Base-by-base conservation (phyloP, 2,888 invertebrate genomes). In the Folsomia candida region DNA sequence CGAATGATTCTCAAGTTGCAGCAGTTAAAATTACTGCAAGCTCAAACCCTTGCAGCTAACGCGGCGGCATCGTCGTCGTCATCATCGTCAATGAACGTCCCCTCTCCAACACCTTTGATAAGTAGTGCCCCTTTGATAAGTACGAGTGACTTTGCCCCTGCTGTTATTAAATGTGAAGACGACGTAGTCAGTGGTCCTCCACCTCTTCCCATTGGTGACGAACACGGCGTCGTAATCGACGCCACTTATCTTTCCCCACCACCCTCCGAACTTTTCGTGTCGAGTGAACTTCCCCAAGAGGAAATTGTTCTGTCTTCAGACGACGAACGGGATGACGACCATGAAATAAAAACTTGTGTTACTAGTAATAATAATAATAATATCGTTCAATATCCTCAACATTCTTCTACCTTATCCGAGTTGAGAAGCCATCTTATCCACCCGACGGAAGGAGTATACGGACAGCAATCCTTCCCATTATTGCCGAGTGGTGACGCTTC, bases 1-100 rank as follows among this genome's bases (percentile, higher is more conserved):
- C 80, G 85, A 65, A 78, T 85, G 54, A 81, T 81, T 25, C 25
- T 68, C 71, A 84, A 85, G 73, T 80, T 82, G n/a, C 83, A 84
- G 78, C 74, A 80, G 2, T 76, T 54, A 22, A 51, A 65, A 65
- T 20, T 65, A 14, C 26, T 54, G 18, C 65, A 54, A 54, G 37
- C 37, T 37, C 37, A 37, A 37, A 4, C 4, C 78, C 51, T 76
- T 80, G 51, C 59, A 75, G 26, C 67, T 73, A 20, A 76, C 77
- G 54, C 80, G 77, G 63, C 77, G 78, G 63, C 75, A 78, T 61
- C 73, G 71, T 51, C 27, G 47, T 1, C 70, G 68, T n/a, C n/a
- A n/a, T n/a, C n/a, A n/a, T n/a, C n/a, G 24, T 64, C 71, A 20
- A 51, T 73, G 47, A 54, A 63, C 22, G 74, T 59, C 20, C 69